Base-by-base conservation (phyloP, 1,140 invertebrate genomes). In the Drosophila grimshawi region DNA sequence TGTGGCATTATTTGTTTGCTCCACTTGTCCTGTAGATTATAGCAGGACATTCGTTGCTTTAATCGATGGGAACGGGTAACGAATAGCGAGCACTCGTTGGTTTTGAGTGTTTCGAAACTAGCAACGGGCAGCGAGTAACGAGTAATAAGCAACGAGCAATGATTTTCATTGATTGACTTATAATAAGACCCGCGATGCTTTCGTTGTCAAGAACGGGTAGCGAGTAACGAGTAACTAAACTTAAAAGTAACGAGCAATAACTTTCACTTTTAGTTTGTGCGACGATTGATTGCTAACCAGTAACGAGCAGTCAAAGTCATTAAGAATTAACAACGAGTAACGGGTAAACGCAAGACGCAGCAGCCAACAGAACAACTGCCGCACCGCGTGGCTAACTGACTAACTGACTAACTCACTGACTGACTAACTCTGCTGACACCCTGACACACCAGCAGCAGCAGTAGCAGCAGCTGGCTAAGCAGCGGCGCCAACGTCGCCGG, bases 1-100 rank as follows among this genome's bases (percentile, higher is more conserved):
- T 27, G 65, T 61, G 78, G 80, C 83, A 86, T 88, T 41, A 60
- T 80, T 66, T 79, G 19, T 1, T 19, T 60, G 32, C 68, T 62
- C 52, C 57, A 63, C 71, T 63, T 49, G 67, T 71, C 79, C 60
- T 89, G 43, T 27, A 48, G 65, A 41, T 53, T 32, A 11, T 52
- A 52, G 11, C 10, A 8, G 5, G 5, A 6, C 7, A 37, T n/a
- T 8, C 32, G 59, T 49, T 48, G 45, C 3, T 37, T 48, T 7
- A 5, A 7, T 19, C 3, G n/a, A 19, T 19, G 2, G n/a, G 5
- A 32, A 11, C 55, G 55, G 43, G 10, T 45, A 41, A 11, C 52
- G 52, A 33, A 3, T 39, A 11, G 3, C 19, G 19, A 41, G 41
- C 33, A 41, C 39, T 41, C 19, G 19, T 19, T 41, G 39, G 7